Evolutionary conservation across 2,797 vertebrate species (phyloP).

Genomic region (Typhlichthys subterraneus): DNA sequence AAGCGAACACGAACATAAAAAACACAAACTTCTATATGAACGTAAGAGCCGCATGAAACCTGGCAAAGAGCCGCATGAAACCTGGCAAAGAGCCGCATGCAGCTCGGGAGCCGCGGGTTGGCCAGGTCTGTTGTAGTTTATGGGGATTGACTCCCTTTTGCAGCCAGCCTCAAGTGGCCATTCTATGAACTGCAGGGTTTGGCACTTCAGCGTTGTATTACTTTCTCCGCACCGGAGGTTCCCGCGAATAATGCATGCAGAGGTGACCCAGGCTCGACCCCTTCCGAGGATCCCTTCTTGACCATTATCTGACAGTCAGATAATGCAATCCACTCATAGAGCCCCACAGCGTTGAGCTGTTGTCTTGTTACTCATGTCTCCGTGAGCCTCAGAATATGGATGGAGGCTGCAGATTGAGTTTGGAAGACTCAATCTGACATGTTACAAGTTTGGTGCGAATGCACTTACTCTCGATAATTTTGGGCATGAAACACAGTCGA

Average conservation of each 20-base stretch:
- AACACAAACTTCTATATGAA: too few relatives aligned
- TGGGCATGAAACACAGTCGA: constrained; percentile 25
- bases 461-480: constrained; percentile 21
- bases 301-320: constrained; percentile 49
- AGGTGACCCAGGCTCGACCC: constrained; percentile 56
- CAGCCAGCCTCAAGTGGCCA: too few relatives aligned
- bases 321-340: constrained; percentile 49
- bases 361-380: constrained; percentile 55
- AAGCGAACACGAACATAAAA: too few relatives aligned
- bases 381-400: constrained; percentile 32
- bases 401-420: constrained; percentile 51
- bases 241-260: constrained; percentile 47
- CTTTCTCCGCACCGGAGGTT: too few relatives aligned
- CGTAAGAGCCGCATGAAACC: too few relatives aligned
- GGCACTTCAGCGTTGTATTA: too few relatives aligned
- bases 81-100: too few relatives aligned
- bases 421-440: constrained; percentile 19
- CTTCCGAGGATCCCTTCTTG: constrained; percentile 50
- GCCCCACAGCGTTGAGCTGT: constrained; percentile 48
- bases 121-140: too few relatives aligned
- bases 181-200: too few relatives aligned
- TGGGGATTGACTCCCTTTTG: too few relatives aligned
- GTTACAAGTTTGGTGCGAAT: constrained; percentile 36
- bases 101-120: too few relatives aligned
- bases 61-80: too few relatives aligned